These are phyloP conservation scores for Drosophila quinaria DNA, from an alignment of 2,888 invertebrate genomes.

Conservation along the genomic window DNA sequence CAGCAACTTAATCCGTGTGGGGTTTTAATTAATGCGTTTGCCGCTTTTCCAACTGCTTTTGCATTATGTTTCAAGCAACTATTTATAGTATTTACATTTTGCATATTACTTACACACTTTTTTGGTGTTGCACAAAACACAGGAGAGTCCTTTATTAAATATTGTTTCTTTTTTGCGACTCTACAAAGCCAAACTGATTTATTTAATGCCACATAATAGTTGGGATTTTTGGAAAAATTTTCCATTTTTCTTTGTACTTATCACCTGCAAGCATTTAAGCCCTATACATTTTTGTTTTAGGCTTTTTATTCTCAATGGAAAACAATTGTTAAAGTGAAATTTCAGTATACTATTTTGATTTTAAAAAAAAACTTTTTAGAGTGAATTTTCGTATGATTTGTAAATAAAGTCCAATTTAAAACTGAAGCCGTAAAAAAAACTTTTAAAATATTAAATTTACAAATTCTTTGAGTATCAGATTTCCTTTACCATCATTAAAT, in stretches of 20 bases:
- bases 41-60: constrained; percentile 19
- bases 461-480: not conserved
- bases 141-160: constrained; percentile 11
- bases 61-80: constrained; percentile 29
- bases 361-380: not conserved
- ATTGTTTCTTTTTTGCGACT: constrained; percentile 8
- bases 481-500: not conserved
- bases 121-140: not conserved
- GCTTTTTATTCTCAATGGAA: not conserved
- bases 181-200: constrained; percentile 29
- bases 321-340: not conserved
- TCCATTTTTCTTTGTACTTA: not conserved
- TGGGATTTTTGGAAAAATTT: not conserved
- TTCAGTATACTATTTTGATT: not conserved
- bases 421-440: not conserved
- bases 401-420: not conserved
- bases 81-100: constrained; percentile 14
- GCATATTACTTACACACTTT: constrained; percentile 19
- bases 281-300: not conserved
- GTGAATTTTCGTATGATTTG: not conserved
- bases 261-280: not conserved
- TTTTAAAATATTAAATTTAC: not conserved
- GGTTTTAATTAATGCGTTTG: constrained; percentile 45
- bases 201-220: constrained; percentile 15
- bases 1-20: constrained; percentile 52